These are phyloP conservation scores for Sylvia borin DNA, from an alignment of 2,797 vertebrate genomes.

Conservation along the genomic window DNA sequence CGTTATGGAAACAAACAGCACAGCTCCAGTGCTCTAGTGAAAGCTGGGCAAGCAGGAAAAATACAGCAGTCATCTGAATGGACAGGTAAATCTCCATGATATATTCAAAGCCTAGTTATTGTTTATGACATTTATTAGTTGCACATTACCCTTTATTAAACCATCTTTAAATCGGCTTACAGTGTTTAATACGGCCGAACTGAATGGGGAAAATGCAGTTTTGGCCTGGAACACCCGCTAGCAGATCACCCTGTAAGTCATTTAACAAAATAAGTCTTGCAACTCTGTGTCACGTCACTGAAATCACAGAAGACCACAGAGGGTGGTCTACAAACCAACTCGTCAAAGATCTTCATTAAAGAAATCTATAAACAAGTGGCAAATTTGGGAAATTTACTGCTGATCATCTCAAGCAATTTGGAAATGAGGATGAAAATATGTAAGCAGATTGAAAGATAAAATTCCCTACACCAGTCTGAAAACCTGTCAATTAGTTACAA, in stretches of 20 bases:
- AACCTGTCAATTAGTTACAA: background rate
- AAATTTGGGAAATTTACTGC: background rate
- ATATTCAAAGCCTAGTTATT: background rate
- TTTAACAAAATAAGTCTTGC: background rate
- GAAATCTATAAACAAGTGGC: background rate
- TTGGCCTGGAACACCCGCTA: background rate
- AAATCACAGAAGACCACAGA: background rate
- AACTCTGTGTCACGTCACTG: background rate
- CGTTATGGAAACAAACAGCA: background rate
- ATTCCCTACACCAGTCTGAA: background rate
- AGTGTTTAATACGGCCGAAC: background rate
- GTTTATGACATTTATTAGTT: background rate
- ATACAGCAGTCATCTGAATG: background rate
- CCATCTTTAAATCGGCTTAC: background rate
- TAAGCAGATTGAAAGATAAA: background rate
- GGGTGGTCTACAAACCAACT: background rate
- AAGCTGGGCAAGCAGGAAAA: background rate
- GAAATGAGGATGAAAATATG: background rate
- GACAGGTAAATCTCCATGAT: background rate
- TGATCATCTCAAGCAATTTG: background rate
- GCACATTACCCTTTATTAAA: background rate
- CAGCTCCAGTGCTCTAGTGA: background rate
- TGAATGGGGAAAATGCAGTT: background rate
- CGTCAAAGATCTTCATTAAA: background rate
- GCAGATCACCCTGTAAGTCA: background rate